Conservation (phyloP, 2,797 vertebrate species). For the Cichlasoma orientale region DNA sequence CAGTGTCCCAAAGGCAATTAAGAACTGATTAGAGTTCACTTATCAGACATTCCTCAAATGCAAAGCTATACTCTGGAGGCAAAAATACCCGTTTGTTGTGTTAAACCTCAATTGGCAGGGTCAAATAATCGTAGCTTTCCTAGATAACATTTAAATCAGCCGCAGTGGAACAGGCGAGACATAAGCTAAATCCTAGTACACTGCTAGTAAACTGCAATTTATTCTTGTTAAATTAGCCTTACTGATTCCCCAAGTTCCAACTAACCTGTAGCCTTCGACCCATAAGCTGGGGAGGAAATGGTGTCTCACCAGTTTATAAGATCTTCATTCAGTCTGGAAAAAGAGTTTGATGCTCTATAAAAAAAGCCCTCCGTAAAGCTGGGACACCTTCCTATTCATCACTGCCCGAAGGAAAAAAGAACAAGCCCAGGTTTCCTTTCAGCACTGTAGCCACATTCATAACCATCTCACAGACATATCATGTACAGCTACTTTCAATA, state of each 20-base stretch:
- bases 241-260: background rate
- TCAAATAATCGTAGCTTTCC: background rate
- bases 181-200: background rate
- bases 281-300: too few species aligned
- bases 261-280: background rate
- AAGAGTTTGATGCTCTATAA: too few species aligned
- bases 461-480: too few species aligned
- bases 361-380: too few species aligned
- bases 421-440: too few species aligned
- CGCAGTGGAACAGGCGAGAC: background rate
- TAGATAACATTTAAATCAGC: background rate
- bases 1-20: slow-evolving; percentile 40
- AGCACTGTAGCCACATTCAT: too few species aligned
- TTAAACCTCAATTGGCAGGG: background rate
- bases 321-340: too few species aligned
- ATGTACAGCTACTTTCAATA: too few species aligned
- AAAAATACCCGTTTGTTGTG: background rate
- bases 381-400: too few species aligned
- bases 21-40: slow-evolving; percentile 21
- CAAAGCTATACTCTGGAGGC: background rate
- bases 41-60: slow-evolving; percentile 21
- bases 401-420: too few species aligned
- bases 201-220: background rate
- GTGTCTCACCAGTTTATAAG: too few species aligned
- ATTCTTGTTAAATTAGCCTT: background rate